Base-by-base conservation (phyloP, 2,797 vertebrate species). In the Gymnothorax reevesii region DNA sequence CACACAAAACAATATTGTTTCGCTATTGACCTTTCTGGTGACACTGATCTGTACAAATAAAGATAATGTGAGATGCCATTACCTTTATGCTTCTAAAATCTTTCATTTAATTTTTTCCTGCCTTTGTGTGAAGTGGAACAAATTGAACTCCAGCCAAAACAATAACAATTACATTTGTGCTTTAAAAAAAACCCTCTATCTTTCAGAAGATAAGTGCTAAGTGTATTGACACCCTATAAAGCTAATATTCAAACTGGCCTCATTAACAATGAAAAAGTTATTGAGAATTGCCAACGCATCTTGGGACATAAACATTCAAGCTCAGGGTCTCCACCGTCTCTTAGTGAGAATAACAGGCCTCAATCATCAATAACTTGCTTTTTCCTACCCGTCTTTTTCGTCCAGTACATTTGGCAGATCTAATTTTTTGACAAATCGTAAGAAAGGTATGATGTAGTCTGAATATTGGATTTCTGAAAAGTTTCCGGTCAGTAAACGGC, bases 81-180 rank as follows among this genome's bases (percentile, higher is more conserved):
- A 57, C 82, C 69, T 2, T 12, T 84, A 52, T 25, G n/a, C 52
- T 52, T 71, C 10, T 57, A 10, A 2, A 25, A 13, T 57, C 22
- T 69, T 54, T 64, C 66, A 55, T 52, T 85, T 17, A 83, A 57
- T 60, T 57, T 27, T 83, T 73, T 66, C 73, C 66, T 54, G 27
- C 86, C 86, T 66, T 33, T 25, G 20, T 7, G 55, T 71, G 86
- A 42, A 87, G 66, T 83, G 49, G 79, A 52, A 86, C 62, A 64
- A 71, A 57, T 62, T 66, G 85, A 62, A 62, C 79, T 57, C 52
- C 25, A 33, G 79, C 62, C 9, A 25, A 52, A 69, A 57, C 66
- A 62, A 83, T 60, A 62, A 66, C 83, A 60, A 71, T 83, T 69
- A 57, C 64, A 83, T 82, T 69, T 66, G 59, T 66, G 55, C 57